These are phyloP conservation scores for Pleuronectes platessa DNA, from an alignment of 2,113 vertebrate genomes.

Conservation along the genomic window DNA sequence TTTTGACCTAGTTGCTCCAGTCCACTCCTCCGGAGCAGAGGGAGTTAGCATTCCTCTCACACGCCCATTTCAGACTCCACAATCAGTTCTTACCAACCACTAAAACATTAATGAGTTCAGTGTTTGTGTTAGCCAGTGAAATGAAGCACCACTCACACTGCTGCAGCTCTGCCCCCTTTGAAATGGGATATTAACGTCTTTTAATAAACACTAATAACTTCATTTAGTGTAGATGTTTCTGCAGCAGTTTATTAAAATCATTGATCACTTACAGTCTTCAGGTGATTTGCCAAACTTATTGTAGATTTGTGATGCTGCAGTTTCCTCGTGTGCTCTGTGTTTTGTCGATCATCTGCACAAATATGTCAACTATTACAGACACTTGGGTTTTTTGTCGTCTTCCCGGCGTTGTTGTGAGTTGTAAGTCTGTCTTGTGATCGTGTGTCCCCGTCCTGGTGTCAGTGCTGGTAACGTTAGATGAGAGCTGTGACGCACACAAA, in stretches of 20 bases:
- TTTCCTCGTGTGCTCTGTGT: neutral
- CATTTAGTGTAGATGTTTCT: neutral
- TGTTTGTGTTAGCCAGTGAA: slow-evolving; percentile 59
- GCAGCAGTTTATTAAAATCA: neutral
- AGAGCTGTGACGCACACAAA: neutral
- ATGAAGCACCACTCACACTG: slow-evolving; percentile 39
- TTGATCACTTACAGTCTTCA: neutral
- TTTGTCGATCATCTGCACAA: neutral
- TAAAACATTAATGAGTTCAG: slow-evolving; percentile 62
- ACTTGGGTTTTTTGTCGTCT: neutral
- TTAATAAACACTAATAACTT: neutral
- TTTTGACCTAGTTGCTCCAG: neutral
- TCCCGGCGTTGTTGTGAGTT: neutral
- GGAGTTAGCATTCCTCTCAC: slow-evolving; percentile 34
- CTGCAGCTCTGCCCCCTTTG: neutral
- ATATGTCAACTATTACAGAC: neutral
- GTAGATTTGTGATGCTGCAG: neutral
- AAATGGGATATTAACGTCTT: neutral
- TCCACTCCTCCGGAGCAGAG: slow-evolving; percentile 7
- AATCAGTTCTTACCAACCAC: slow-evolving; percentile 45
- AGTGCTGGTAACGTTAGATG: neutral
- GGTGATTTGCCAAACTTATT: neutral
- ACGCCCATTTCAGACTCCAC: slow-evolving; percentile 32
- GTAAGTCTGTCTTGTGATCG: neutral
- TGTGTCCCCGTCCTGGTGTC: neutral